A percentile compares a stretch with the other conserved stretches of the same genome.
These are phyloP conservation scores for Rhodeus uyekii DNA, from an alignment of 2,797 vertebrate species.

Conservation along the genomic window DNA sequence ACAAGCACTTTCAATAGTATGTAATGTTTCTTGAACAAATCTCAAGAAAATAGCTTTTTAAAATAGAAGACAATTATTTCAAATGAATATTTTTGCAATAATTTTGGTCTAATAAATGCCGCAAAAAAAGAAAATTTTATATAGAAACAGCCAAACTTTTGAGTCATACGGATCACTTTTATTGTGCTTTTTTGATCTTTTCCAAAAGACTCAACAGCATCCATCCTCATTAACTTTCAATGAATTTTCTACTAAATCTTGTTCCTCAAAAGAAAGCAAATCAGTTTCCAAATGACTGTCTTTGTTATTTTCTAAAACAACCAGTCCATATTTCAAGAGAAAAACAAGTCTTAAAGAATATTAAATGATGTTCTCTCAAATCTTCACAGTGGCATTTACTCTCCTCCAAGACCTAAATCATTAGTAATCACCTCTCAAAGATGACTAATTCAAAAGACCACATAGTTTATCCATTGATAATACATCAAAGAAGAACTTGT, in stretches of 20 bases:
- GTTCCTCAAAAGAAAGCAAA: neutral
- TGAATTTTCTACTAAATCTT: neutral
- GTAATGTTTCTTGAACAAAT: too few relatives aligned
- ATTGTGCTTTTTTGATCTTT: neutral
- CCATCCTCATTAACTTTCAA: neutral
- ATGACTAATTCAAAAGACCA: neutral
- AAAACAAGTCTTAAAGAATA: neutral
- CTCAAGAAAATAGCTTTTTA: too few relatives aligned
- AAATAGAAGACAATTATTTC: neutral
- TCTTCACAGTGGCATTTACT: conserved; percentile 8
- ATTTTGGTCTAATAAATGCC: neutral
- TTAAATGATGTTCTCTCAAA: neutral
- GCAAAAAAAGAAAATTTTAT: neutral
- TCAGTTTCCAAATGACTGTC: neutral
- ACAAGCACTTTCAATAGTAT: too few relatives aligned
- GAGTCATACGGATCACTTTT: neutral
- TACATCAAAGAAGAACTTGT: conserved; percentile 9
- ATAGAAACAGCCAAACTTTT: too few relatives aligned
- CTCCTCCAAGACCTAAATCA: neutral
- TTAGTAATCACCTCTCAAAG: neutral
- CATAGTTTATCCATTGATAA: conserved; percentile 6
- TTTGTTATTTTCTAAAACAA: neutral
- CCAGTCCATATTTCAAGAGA: neutral
- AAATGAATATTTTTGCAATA: neutral
- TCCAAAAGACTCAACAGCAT: neutral